These are phyloP conservation scores for Ammodramus savannarum DNA, from an alignment of 2,113 vertebrate species.

Conservation along the genomic window DNA sequence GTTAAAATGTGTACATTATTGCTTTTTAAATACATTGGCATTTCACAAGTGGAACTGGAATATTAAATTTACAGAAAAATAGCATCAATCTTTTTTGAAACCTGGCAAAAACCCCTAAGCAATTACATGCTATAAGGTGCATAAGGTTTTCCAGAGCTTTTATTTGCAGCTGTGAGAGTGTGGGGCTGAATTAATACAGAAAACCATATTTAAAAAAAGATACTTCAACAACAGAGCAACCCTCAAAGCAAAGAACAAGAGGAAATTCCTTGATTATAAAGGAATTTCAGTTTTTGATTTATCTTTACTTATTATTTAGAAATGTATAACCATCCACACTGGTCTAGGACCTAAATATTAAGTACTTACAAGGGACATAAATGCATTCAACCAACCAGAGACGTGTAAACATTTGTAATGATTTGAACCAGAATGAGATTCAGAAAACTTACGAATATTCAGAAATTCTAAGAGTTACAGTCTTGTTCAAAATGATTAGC, in stretches of 20 bases:
- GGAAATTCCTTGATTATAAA: not conserved
- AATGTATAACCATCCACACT: not conserved
- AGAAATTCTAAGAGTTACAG: not conserved
- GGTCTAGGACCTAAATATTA: not conserved
- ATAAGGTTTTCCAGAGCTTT: not conserved
- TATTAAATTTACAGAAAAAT: not conserved
- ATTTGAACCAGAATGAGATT: not conserved
- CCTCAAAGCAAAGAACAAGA: not conserved
- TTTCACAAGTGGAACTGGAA: not conserved
- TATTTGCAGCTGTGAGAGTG: not conserved
- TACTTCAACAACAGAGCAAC: not conserved
- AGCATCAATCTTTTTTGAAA: not conserved
- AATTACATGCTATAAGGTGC: not conserved
- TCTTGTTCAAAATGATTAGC: not conserved
- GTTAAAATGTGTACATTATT: not conserved
- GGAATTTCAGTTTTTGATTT: not conserved
- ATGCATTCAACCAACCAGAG: not conserved
- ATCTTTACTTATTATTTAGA: not conserved
- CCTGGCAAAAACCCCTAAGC: not conserved
- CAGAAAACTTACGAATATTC: not conserved
- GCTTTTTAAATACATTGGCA: not conserved
- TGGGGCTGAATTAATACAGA: not conserved
- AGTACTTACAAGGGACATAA: accelerated
- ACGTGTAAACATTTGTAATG: not conserved
- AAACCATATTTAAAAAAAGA: not conserved